These are phyloP conservation scores for Macrotus californicus DNA, from an alignment of 2,113 vertebrate genomes.

Conservation along the genomic window DNA sequence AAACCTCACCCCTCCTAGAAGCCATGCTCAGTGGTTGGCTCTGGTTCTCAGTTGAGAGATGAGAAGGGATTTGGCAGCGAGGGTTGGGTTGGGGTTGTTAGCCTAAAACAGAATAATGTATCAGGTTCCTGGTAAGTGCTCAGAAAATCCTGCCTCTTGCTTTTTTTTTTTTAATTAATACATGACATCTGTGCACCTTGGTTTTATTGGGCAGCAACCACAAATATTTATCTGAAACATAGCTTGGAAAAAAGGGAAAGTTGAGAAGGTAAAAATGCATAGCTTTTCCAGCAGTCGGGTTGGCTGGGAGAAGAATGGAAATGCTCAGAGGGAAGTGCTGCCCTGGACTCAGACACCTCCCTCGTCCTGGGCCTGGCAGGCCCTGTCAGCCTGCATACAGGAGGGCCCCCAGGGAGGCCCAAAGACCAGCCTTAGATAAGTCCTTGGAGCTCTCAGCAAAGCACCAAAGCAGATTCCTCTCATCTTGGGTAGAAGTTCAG, in stretches of 20 bases:
- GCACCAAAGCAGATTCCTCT: background rate
- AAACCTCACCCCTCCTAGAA: background rate
- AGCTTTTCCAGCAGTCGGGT: background rate
- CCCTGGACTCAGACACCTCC: background rate
- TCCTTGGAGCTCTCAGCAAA: background rate
- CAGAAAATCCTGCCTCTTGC: background rate
- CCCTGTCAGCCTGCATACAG: background rate
- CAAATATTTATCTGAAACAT: conserved; percentile 23
- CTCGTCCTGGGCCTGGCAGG: background rate
- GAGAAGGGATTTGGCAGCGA: background rate
- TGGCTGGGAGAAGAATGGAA: background rate
- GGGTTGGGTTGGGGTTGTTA: background rate
- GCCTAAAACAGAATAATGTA: background rate
- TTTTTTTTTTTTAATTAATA: background rate
- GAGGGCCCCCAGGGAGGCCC: background rate
- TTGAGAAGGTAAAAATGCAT: conserved; percentile 1
- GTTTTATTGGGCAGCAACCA: background rate
- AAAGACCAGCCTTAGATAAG: background rate
- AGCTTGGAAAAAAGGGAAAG: background rate
- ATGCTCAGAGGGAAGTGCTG: background rate
- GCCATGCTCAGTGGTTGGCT: background rate
- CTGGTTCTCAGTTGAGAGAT: background rate
- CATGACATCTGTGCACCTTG: background rate
- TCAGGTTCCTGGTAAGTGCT: background rate
- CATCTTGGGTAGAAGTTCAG: background rate